These are phyloP conservation scores for Elaphurus davidianus DNA, from an alignment of 2,113 vertebrate genomes.

Conservation along the genomic window DNA sequence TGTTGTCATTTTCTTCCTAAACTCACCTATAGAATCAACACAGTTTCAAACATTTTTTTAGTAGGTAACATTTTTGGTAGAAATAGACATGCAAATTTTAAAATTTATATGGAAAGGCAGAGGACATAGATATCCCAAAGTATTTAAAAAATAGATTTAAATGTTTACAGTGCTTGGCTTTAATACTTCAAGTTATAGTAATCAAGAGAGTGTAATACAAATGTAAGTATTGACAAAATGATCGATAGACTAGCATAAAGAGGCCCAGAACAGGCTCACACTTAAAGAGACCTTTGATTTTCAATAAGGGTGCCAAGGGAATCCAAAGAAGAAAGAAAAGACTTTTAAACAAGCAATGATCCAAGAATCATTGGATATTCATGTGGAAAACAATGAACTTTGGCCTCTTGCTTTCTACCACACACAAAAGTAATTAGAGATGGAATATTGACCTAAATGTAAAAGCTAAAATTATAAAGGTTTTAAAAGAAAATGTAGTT, in stretches of 20 bases:
- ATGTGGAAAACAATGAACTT: background rate
- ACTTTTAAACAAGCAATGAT: background rate
- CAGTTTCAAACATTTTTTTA: background rate
- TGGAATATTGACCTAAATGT: background rate
- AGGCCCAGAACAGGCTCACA: background rate
- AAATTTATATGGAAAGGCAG: background rate
- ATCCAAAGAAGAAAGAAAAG: background rate
- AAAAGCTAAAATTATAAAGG: background rate
- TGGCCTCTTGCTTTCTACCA: background rate
- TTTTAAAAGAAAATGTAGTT: background rate
- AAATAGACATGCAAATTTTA: background rate
- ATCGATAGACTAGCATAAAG: background rate
- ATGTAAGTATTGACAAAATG: background rate
- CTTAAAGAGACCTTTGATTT: background rate
- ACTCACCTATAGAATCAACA: background rate
- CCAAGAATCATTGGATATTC: background rate
- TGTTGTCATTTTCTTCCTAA: background rate
- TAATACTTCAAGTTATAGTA: background rate
- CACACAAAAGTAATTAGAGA: background rate
- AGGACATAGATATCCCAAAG: background rate
- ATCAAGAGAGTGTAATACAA: background rate
- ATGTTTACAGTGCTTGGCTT: background rate
- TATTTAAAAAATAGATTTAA: background rate
- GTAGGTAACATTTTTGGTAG: background rate
- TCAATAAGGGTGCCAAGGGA: background rate